Percentiles rank a stretch among this genome's conserved stretches.
phyloP scores from a whole-genome alignment of 2,797 vertebrate species.

The Chiroxiphia lanceolata region DNA sequence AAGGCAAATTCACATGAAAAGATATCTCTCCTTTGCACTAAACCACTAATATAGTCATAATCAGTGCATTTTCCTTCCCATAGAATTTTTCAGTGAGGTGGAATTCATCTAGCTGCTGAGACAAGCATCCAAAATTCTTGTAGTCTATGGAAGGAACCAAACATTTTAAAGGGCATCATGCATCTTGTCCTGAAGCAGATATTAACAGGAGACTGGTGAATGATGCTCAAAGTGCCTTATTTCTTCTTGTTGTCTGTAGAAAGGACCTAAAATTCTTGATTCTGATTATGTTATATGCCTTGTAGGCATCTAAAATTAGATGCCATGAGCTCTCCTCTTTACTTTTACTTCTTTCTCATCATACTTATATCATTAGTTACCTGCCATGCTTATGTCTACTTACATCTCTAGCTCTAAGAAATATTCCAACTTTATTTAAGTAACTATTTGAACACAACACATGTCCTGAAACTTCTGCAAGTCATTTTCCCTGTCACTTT shows the following conservation, averaged over 20 bases:
- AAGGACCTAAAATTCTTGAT: background rate
- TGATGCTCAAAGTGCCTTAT: background rate
- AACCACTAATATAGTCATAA: background rate
- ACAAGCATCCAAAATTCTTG: background rate
- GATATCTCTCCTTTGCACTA: background rate
- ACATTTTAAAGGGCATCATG: background rate
- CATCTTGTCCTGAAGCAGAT: background rate
- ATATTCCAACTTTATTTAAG: background rate
- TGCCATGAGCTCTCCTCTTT: background rate
- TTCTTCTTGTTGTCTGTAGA: background rate
- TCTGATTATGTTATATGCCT: background rate
- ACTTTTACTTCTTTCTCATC: background rate
- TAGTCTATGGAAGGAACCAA: background rate
- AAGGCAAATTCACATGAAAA: background rate
- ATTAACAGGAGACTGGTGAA: background rate
- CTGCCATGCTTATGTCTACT: background rate
- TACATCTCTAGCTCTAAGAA: background rate
- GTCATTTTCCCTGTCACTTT: background rate
- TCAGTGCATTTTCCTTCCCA: background rate
- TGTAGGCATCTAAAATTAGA: background rate
- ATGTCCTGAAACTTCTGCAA: background rate
- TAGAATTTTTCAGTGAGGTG: background rate
- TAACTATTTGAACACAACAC: background rate
- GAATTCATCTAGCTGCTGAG: background rate
- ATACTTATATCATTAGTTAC: background rate